Evolutionary conservation across 2,888 invertebrate species (phyloP).

Genomic region (Standfussiana lucernea): DNA sequence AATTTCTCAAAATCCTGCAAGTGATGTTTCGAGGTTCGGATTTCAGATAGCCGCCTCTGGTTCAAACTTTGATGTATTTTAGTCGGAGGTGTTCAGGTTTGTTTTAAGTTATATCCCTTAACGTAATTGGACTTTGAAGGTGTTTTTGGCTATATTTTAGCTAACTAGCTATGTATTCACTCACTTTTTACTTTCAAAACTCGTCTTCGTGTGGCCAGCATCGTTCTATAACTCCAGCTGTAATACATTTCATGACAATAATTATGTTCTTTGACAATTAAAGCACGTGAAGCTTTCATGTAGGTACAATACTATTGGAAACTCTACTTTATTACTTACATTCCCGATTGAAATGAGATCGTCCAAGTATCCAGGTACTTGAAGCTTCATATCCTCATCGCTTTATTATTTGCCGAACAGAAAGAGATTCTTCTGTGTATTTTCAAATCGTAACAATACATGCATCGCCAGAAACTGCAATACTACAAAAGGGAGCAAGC

Average conservation of each 20-base stretch:
- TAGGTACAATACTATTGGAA: slow-evolving; percentile 15
- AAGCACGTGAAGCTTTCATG: background rate
- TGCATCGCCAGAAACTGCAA: slow-evolving; percentile 49
- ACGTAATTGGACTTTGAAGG: slow-evolving; percentile 6
- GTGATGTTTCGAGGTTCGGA: slow-evolving; percentile 76
- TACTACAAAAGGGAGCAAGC: slow-evolving; percentile 41
- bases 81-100: slow-evolving; percentile 19
- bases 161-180: background rate
- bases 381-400: background rate
- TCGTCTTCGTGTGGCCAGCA: background rate
- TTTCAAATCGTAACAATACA: slow-evolving; percentile 49
- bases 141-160: background rate
- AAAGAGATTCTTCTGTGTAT: slow-evolving; percentile 27
- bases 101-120: slow-evolving; percentile 42
- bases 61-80: slow-evolving; percentile 65
- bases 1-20: slow-evolving; percentile 78
- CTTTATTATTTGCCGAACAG: slow-evolving; percentile 29
- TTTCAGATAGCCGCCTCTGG: slow-evolving; percentile 66
- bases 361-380: slow-evolving; percentile 14
- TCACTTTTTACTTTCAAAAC: background rate
- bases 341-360: slow-evolving; percentile 22
- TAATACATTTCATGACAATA: background rate
- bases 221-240: background rate
- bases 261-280: background rate
- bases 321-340: slow-evolving; percentile 4